Base-by-base conservation (phyloP, 2,113 vertebrate species). In the Coreoperca whiteheadi region DNA sequence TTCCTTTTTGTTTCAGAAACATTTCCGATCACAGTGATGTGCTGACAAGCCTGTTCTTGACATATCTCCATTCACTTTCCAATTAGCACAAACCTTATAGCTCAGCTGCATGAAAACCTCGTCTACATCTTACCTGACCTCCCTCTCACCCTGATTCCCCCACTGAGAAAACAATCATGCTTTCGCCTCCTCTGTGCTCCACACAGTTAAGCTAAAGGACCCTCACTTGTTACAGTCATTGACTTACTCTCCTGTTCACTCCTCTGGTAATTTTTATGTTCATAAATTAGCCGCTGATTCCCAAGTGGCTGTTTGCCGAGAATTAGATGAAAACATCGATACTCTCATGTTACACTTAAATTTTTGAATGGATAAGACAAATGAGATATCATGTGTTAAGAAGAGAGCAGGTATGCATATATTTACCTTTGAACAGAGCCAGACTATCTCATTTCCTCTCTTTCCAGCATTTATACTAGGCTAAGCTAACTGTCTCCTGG, bases 1-100 rank as follows among this genome's bases (percentile, higher is more conserved):
- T 28, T 16, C 41, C 61, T 69, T 79, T 56, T 60, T 75, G 7
- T 56, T 74, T 16, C 16, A 51, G 43, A 77, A 53, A 66, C 8
- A 2, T 28, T 28, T 64, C 30, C 5, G 39, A 32, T 25, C 59
- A 57, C 14, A 57, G 60, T 25, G 51, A 84, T 64, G 28, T 78
- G 71, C 72, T 79, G 74, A 83, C 65, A 78, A 70, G 75, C 18
- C 15, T 59, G 25, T 71, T 89, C 68, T 18, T 67, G 54, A 77
- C 57, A 76, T 41, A 41, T 74, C 41, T 51, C 23, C 56, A 72
- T 77, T 61, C 73, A 69, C 25, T 85, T 34, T 83, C 32, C 79
- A 89, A 77, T 86, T 86, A 84, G 46, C 56, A 46, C 28, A 43
- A 76, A 66, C 81, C 65, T 68, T 61, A 12, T 43, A 79, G 66